These are phyloP conservation scores for Alligator sinensis DNA, from an alignment of 2,113 vertebrate species.

Conservation along the genomic window DNA sequence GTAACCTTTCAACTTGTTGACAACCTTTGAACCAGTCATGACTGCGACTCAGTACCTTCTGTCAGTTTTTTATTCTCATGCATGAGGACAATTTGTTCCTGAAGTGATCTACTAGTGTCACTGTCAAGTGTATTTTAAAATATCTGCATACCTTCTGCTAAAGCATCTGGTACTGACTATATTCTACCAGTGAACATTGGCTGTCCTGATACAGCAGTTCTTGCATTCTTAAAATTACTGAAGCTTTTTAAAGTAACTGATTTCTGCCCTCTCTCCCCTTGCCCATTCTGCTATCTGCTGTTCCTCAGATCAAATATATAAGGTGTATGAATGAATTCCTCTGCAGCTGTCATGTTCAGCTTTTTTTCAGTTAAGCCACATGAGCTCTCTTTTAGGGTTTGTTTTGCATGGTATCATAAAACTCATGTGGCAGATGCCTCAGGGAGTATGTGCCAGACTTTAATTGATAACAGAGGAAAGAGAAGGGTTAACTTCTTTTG, in stretches of 20 bases:
- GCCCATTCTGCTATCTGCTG: not conserved
- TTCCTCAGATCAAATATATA: constrained; percentile 15
- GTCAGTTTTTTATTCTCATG: not conserved
- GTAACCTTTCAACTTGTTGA: constrained; percentile 10
- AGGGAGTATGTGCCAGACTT: constrained; percentile 27
- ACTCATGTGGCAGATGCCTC: constrained; percentile 39
- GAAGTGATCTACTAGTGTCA: not conserved
- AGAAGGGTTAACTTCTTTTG: constrained; percentile 56
- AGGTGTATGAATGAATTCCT: constrained; percentile 41
- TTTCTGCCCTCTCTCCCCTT: constrained; percentile 25
- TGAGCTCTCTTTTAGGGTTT: not conserved
- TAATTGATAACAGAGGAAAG: constrained; percentile 63
- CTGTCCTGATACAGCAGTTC: not conserved
- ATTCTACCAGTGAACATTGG: not conserved
- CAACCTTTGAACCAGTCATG: not conserved
- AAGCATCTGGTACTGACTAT: constrained; percentile 11
- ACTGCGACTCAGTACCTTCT: not conserved
- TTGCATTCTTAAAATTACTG: constrained; percentile 40
- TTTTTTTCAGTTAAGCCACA: not conserved
- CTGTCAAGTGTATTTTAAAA: not conserved
- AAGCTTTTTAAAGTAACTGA: constrained; percentile 30
- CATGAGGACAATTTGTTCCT: not conserved
- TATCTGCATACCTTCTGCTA: not conserved
- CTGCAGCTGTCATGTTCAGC: constrained; percentile 27
- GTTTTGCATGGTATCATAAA: constrained; percentile 46